These are phyloP conservation scores for Ptychoptera albimana DNA, from an alignment of 2,888 invertebrate species.

Conservation along the genomic window DNA sequence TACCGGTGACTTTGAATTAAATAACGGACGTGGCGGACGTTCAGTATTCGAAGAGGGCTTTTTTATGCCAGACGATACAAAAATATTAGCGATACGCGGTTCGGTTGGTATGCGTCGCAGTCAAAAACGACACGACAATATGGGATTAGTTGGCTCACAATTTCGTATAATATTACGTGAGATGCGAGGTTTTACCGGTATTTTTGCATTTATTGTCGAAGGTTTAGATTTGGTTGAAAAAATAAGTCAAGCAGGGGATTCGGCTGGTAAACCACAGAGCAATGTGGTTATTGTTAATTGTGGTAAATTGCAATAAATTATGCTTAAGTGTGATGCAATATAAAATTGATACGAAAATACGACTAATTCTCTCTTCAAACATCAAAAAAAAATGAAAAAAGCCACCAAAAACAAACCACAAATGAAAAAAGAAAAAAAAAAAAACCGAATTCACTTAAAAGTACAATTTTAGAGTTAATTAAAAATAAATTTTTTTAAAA, in stretches of 20 bases:
- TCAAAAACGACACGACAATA: constrained; percentile 61
- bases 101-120: constrained; percentile 70
- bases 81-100: constrained; percentile 55
- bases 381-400: no score
- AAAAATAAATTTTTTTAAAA: no score
- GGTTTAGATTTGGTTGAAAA: constrained; percentile 64
- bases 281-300: constrained; percentile 57
- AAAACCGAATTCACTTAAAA: no score
- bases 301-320: constrained; percentile 45
- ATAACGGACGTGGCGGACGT: constrained; percentile 65
- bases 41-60: constrained; percentile 60
- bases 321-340: neutral
- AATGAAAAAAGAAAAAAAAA: no score
- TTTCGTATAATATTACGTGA: constrained; percentile 67
- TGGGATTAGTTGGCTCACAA: constrained; percentile 71
- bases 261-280: constrained; percentile 61
- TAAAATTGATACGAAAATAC: no score
- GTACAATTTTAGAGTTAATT: no score
- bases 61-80: constrained; percentile 69
- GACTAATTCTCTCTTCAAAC: no score
- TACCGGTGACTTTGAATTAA: constrained; percentile 64
- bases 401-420: no score
- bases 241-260: constrained; percentile 60
- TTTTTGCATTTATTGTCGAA: constrained; percentile 66
- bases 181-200: constrained; percentile 69